A percentile compares a stretch with the other conserved stretches of the same genome.
Conservation (phyloP, 2,113 vertebrate species). For the Cariama cristata region DNA sequence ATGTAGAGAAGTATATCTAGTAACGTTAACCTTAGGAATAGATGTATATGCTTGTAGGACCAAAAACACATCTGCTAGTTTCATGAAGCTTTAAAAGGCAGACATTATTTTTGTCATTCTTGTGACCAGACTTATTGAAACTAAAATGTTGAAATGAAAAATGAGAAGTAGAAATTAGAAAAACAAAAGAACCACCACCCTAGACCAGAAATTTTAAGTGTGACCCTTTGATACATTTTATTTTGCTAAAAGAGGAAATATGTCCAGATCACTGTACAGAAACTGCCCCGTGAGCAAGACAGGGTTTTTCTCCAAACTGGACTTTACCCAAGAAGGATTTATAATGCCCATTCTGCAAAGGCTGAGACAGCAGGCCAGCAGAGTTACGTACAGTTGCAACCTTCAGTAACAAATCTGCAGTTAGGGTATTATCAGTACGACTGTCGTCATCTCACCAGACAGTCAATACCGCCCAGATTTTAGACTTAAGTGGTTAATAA, state of each 20-base stretch:
- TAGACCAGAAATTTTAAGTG: not conserved
- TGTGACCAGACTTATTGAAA: not conserved
- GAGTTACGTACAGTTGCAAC: not conserved
- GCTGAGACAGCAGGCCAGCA: not conserved
- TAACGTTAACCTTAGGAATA: not conserved
- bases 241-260: not conserved
- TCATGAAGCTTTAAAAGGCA: not conserved
- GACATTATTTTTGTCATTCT: not conserved
- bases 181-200: not conserved
- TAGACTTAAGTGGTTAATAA: fast-evolving
- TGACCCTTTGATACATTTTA: not conserved
- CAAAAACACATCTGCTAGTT: not conserved
- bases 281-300: not conserved
- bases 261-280: not conserved
- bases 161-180: not conserved
- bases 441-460: not conserved
- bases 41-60: not conserved
- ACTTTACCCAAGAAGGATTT: not conserved
- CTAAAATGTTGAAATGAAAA: not conserved
- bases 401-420: not conserved
- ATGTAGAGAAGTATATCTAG: not conserved
- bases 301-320: not conserved
- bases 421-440: not conserved
- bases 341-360: not conserved
- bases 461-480: not conserved